These are phyloP conservation scores for Excalfactoria chinensis DNA, from an alignment of 2,113 vertebrate genomes.

Conservation along the genomic window DNA sequence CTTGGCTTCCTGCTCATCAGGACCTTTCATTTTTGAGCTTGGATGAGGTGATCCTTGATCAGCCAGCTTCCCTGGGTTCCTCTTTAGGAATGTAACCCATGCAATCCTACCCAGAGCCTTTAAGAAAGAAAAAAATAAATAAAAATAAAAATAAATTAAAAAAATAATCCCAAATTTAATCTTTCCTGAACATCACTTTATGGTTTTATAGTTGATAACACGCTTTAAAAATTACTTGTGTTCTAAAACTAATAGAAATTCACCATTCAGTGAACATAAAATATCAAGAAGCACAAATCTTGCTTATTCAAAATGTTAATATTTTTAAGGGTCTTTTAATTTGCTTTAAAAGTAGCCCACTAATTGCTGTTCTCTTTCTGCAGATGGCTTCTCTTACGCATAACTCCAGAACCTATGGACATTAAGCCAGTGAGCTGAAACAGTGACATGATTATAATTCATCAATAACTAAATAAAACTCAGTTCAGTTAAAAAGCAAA, in stretches of 20 bases:
- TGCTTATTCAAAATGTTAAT: neutral
- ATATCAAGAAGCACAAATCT: neutral
- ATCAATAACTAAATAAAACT: neutral
- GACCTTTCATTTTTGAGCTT: neutral
- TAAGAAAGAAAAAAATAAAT: neutral
- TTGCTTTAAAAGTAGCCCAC: neutral
- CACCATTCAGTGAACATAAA: neutral
- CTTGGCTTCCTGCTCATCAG: neutral
- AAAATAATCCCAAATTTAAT: neutral
- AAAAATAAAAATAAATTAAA: neutral
- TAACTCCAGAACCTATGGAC: neutral
- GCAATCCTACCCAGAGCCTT: neutral
- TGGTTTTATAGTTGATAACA: neutral
- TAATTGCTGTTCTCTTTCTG: neutral
- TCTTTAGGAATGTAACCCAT: neutral
- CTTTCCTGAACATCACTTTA: neutral
- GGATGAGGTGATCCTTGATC: neutral
- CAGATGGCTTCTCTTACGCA: neutral
- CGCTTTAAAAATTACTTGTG: neutral
- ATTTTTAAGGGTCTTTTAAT: neutral
- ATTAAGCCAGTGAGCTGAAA: neutral
- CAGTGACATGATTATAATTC: neutral
- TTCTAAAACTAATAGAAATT: neutral
- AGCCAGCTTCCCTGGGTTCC: neutral
- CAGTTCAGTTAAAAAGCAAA: neutral